Conservation (phyloP, 2,888 invertebrate genomes). For the Gryllus longicercus region DNA sequence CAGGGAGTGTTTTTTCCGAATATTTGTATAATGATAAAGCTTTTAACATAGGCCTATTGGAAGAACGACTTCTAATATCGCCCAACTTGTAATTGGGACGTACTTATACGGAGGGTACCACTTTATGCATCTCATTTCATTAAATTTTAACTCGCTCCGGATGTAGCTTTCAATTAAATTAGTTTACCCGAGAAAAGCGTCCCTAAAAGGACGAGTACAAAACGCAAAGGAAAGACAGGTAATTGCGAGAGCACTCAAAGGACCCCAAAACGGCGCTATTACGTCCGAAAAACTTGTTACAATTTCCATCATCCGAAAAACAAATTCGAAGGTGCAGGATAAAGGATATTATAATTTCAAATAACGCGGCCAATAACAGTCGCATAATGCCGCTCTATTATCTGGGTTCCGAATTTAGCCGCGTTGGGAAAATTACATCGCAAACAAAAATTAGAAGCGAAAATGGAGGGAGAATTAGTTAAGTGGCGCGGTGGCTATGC, state of each 20-base stretch:
- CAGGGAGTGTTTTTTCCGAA: not conserved
- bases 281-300: not conserved
- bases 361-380: not conserved
- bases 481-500: slow-evolving; percentile 17
- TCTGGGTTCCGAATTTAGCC: not conserved
- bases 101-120: not conserved
- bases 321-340: not conserved
- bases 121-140: not conserved
- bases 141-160: slow-evolving; percentile 2
- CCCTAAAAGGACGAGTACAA: not conserved
- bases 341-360: not conserved
- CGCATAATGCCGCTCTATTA: not conserved
- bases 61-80: not conserved
- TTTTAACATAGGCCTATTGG: not conserved
- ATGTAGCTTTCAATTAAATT: slow-evolving; percentile 17
- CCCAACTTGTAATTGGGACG: not conserved
- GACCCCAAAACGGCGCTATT: not conserved
- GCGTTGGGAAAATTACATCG: not conserved
- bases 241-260: not conserved
- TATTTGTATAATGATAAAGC: slow-evolving; percentile 10
- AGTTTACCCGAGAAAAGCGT: not conserved
- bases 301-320: slow-evolving; percentile 2
- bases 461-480: slow-evolving; percentile 9
- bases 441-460: slow-evolving; percentile 17
- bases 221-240: not conserved